Evolutionary conservation across 1,140 invertebrate genomes (phyloP), one percentile per base, ranked within the genome.

Genomic region (Drosophila fuyamai): DNA sequence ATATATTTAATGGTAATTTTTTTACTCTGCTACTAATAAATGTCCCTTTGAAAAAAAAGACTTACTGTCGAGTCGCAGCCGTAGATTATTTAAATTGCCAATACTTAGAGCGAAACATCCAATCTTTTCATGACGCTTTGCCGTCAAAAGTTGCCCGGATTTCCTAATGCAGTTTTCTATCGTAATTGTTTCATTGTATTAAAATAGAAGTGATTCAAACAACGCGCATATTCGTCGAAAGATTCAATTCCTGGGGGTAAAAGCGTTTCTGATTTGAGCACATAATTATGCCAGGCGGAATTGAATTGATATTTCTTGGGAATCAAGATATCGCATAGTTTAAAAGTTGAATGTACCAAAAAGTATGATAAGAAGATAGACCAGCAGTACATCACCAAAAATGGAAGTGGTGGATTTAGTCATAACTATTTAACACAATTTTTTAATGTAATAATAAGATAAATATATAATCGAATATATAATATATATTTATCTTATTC

Each of bases 151-250:
- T 35, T 14, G 2, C 12, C 18, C 62, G 62, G 59, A 66, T 66
- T 48, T 66, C 62, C 59, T 66, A 32, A 65, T 65, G 44, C 4
- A 35, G 9, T 66, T 66, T 47, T 10, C 12, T 47, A 66, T 62
- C 54, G n/a, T 35, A 13, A 13, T 14, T 16, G 38, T 14, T 27
- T 23, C 10, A 6, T 13, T 43, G 18, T 27, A 38, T 58, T 59
- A 32, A 59, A n/a, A 43, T 58, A 18, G 4, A 27, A 44, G 13
- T 61, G 62, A 66, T 63, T 62, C 62, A 65, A 14, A 16, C 40
- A 46, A 9, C 40, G 57, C 12, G 14, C 38, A 41, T 5, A 12
- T 10, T 12, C 29, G 29, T 14, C 9, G 6, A 40, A 60, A 63
- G 40, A 60, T 60, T 40, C 16, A 63, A 66, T 48, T 47, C 43